Base-by-base conservation (phyloP, 1,140 invertebrate genomes). In the Tetraneura akinire region DNA sequence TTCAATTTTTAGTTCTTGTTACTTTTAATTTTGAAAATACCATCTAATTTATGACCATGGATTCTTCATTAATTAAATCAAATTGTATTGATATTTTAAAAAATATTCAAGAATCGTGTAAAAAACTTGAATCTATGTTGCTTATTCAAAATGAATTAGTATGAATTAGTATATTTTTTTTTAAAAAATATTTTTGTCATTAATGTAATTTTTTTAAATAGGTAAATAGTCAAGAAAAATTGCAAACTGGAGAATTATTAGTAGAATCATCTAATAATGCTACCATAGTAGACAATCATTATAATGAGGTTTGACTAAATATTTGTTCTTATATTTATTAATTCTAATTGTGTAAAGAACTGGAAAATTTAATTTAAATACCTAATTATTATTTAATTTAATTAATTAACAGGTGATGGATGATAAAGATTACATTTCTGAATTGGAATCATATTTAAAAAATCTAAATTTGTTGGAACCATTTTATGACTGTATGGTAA, bases 401-500 rank as follows among this genome's bases (percentile, higher is more conserved):
- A n/a, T 71, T 51, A 1, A 16, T 74, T 57, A 14, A 0, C 37
- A 74, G 71, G 32, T 23, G 32, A 26, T 74, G 21, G 53, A 57
- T 10, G n/a, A 74, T 42, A 32, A 37, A 6, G 71, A 74, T 14
- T 74, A 74, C n/a, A 42, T 74, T 23, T 18, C 2, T 23, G 71
- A 74, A 57, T 23, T 74, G 6, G 51, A 74, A 26, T 37, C n/a
- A 55, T 74, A 74, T 74, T 37, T 74, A 53, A 74, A 57, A 74
- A 57, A 74, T 37, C n/a, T 57, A 23, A 74, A 74, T 8, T 57
- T 57, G 37, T 74, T 29, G 23, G 71, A 74, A 55, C 71, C 71
- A 23, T 74, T 14, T 74, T 74, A 74, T 42, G 71, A 74, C 1
- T 74, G 11, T 23, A 74, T 74, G 71, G 32, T 42, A 1, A 74